Evolutionary conservation across 2,797 vertebrate species (phyloP), one percentile per base, ranked within the genome.

Genomic region (Sciaenops ocellatus): DNA sequence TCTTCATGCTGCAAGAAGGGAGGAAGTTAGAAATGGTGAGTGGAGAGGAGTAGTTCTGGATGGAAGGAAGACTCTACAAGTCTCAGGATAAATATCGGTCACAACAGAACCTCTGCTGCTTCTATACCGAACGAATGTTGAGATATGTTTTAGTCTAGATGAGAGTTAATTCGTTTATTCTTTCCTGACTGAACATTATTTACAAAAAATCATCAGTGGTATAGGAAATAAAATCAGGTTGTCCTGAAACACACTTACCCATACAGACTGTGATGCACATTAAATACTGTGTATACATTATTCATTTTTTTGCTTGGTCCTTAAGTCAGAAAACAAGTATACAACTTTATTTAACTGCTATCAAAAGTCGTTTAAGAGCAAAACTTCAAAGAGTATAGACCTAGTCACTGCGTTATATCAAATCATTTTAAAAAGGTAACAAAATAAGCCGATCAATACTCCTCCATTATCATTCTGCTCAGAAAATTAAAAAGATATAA

Each of bases 381-480:
- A 67, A 68, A 66, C 22, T 65, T 77, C 0, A 0, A 17, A 69
- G 20, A 64, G 34, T 38, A 34, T 0, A 67, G 47, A 54, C 28
- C 50, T 75, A 30, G 56, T 68, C 44, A 22, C 56, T 78, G 60
- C 60, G 80, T 86, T 73, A 82, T 65, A 74, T 84, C 51, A 65
- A 88, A 87, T 84, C 5, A 83, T 72, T 84, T 85, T 78, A 82
- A 87, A 68, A 82, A 80, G 71, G 67, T 72, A 82, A 86, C 76
- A 81, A 60, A 85, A 44, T 72, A 89, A 85, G 67, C 60, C 17
- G 38, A 90, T 87, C 80, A 52, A 80, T 82, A 87, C 80, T 71
- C 73, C 65, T 76, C 82, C 83, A 87, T 92, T 90, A 83, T 83
- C 66, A 92, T 94, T 91, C 90, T 76, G 42, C 74, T 89, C 85